Base-by-base conservation (phyloP, 2,888 invertebrate species). In the Tribolium freemani region DNA sequence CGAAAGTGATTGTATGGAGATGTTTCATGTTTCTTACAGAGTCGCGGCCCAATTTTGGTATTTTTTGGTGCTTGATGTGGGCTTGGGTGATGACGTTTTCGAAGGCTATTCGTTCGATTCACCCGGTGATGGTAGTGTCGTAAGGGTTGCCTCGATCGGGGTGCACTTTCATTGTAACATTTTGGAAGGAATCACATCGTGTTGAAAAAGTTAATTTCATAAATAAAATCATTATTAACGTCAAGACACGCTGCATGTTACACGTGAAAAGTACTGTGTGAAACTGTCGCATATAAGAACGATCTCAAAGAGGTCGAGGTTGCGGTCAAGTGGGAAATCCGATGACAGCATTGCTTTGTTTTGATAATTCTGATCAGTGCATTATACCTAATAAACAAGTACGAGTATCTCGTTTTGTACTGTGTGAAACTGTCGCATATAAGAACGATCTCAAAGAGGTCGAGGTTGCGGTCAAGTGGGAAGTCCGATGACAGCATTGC, bases 51-150 rank as follows among this genome's bases (percentile, higher is more conserved):
- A 64, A 44, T 5, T 31, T 26, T 9, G 63, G 61, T 4, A 70
- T 56, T 2, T 21, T 56, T n/a, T 70, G 70, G 13, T 66, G 31
- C 20, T 10, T 11, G 21, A 64, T 26, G 21, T 45, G 5, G 30
- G 11, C 30, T 44, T 31, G 2, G 5, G 46, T 48, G 20, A 56
- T 48, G 2, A 13, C 5, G 73, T 76, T 11, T 56, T 79, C 21
- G 74, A 75, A 63, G 51, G 77, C 38, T 21, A 38, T 46, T 31
- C 67, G n/a, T 77, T 80, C 51, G 69, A 71, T 63, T 38, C 63
- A 63, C 20, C 30, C 58, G 16, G 54, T 69, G 5, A 69, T 10
- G 3, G 50, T 51, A 5, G 68, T 78, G 6, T 31, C 5, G 50
- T 50, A 46, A 1, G 26, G 16, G 5, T 51, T 38, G 1, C n/a